Percentiles rank a stretch among this genome's conserved stretches.
Conservation (phyloP, 1,140 invertebrate species). For the Drosophila burlai region DNA sequence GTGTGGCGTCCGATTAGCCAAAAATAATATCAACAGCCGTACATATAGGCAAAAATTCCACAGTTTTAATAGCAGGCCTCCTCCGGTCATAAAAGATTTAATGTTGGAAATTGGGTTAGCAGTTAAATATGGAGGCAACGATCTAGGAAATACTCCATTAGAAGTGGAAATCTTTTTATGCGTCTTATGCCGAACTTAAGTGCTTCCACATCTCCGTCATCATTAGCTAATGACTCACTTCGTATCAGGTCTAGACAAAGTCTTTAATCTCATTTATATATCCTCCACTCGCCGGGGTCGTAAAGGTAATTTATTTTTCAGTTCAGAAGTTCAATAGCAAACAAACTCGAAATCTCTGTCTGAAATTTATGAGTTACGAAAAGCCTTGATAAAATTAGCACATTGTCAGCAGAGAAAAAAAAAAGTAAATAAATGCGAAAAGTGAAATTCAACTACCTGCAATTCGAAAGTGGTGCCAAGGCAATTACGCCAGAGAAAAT, state of each 20-base stretch:
- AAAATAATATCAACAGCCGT: constrained; percentile 10
- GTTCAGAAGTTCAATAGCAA: constrained; percentile 30
- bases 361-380: neutral
- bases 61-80: neutral
- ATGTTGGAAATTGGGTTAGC: constrained; percentile 28
- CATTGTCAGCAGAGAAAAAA: constrained; percentile 4
- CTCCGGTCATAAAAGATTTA: constrained; percentile 13
- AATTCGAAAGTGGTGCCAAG: constrained; percentile 47
- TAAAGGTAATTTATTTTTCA: constrained; percentile 24
- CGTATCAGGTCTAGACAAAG: neutral
- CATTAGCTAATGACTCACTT: constrained; percentile 22
- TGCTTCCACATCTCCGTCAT: constrained; percentile 16
- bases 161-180: constrained; percentile 37
- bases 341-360: neutral
- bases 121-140: neutral
- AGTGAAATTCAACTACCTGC: constrained; percentile 36
- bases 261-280: constrained; percentile 9
- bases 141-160: constrained; percentile 38
- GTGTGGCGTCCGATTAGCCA: constrained; percentile 22
- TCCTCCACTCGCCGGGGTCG: neutral
- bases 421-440: constrained; percentile 11
- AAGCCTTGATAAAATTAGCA: constrained; percentile 26
- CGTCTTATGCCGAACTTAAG: neutral
- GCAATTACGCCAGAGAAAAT: constrained; percentile 43
- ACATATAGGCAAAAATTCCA: constrained; percentile 25